Base-by-base conservation (phyloP, 2,888 invertebrate genomes). In the Masnerella sp. region DNA sequence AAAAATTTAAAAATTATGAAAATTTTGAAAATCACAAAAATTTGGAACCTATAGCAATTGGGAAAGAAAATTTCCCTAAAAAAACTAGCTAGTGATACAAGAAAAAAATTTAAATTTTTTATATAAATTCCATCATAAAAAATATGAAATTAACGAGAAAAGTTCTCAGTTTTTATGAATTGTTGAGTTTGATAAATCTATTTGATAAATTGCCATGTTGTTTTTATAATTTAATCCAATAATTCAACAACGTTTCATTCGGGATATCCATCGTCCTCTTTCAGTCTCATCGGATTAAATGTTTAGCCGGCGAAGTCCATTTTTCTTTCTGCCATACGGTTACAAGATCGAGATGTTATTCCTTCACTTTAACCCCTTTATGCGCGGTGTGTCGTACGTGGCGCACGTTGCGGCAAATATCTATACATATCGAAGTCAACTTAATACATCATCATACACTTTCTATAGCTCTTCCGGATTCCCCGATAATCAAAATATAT, bases 401-500 rank as follows among this genome's bases (percentile, higher is more conserved):
- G 32, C 32, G n/a, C 28, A 40, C 25, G 61, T 30, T 34, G 47
- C 54, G 28, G 11, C 25, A 58, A 67, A 58, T 67, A 58, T 25
- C 56, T 54, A 58, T 49, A 67, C 36, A 25, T 59, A 59, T 58
- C 38, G 51, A 12, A 68, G 68, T 68, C 52, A 68, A 68, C 68
- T 68, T 68, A 58, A 68, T 68, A 59, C 52, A 68, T 68, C 68
- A 68, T 68, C 68, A 43, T 68, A 68, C 45, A 51, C 43, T 51
- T 59, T 52, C 51, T 42, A 43, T 36, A 58, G 34, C 14, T 59
- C 42, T 45, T 25, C 36, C 20, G 36, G 68, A 68, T 68, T 68
- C 45, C 15, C 42, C 51, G 68, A 68, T 68, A 59, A 68, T 68
- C 68, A 68, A 68, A 68, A 68, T 59, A 59, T 68, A 68, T 68